Conservation (phyloP, 2,797 vertebrate genomes). For the Phaenicophaeus curvirostris region DNA sequence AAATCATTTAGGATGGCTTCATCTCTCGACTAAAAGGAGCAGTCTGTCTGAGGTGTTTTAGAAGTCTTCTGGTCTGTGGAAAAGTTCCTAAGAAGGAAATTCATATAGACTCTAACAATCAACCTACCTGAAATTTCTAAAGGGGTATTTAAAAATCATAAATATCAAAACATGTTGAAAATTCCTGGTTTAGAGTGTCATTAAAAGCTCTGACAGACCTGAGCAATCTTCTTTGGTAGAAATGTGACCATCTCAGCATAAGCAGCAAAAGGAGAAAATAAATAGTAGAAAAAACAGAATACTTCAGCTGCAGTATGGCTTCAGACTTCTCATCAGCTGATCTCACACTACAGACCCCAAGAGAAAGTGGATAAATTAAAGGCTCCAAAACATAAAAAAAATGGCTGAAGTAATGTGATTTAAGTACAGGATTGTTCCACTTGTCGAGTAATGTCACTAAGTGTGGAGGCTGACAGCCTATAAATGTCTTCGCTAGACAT, state of each 20-base stretch:
- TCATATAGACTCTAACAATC: neutral
- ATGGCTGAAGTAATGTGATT: neutral
- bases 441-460: neutral
- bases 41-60: neutral
- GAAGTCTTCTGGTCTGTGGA: neutral
- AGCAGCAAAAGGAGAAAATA: neutral
- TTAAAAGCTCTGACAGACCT: neutral
- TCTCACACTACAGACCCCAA: neutral
- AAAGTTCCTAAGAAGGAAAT: neutral
- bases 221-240: neutral
- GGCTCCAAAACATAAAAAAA: neutral
- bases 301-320: neutral
- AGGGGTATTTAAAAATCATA: neutral
- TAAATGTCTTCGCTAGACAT: neutral
- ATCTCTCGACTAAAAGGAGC: neutral
- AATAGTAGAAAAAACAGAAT: neutral
- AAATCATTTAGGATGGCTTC: neutral
- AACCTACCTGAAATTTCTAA: neutral
- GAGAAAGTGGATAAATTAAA: neutral
- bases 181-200: neutral
- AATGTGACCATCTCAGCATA: neutral
- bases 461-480: neutral
- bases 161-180: neutral
- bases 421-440: neutral
- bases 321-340: neutral